Base-by-base conservation (phyloP, 1,140 invertebrate genomes). In the Parasteatoda tepidariorum region DNA sequence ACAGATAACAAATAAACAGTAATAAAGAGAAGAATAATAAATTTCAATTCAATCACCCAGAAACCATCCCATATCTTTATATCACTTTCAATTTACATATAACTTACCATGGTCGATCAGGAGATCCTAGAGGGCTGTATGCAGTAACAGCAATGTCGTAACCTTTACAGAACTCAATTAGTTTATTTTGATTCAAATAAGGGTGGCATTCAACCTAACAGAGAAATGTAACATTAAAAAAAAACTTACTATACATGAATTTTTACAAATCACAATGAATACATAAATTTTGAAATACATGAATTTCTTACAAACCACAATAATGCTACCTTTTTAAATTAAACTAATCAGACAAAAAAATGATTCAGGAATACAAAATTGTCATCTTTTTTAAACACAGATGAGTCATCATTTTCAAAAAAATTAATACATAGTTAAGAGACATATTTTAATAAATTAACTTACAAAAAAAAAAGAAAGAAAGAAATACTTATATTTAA, bases 101-200 rank as follows among this genome's bases (percentile, higher is more conserved):
- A n/a, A 24, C 26, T 67, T 76, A 85, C 85, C 83, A 86, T 28
- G 88, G 88, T 67, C 87, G 76, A 34, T 86, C 86, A 2, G 89
- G 90, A 7, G 90, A 88, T 9, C 90, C 91, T 30, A 92, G 85
- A 7, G 91, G 89, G 71, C 88, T 87, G 85, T 91, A 92, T 3
- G 90, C 91, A 28, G 88, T 90, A 6, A 92, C 85, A 24, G 86
- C 85, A 57, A 92, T 90, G 24, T 87, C 86, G 33, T 88, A 85
- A 33, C 85, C 54, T 59, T 88, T 85, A 85, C 91, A 92, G 81
- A 88, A 91, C 54, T 87, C 84, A 64, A 88, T 85, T 28, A 92
- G 85, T 57, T 89, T 86, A 0, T 86, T 87, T 85, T 92, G 91
- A 78, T 89, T 88, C 30, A 90, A 86, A 84, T 91, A 92, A 3